Evolutionary conservation across 2,888 invertebrate genomes (phyloP), one percentile per base, ranked within the genome.

Genomic region (Thymelicus sylvestris): DNA sequence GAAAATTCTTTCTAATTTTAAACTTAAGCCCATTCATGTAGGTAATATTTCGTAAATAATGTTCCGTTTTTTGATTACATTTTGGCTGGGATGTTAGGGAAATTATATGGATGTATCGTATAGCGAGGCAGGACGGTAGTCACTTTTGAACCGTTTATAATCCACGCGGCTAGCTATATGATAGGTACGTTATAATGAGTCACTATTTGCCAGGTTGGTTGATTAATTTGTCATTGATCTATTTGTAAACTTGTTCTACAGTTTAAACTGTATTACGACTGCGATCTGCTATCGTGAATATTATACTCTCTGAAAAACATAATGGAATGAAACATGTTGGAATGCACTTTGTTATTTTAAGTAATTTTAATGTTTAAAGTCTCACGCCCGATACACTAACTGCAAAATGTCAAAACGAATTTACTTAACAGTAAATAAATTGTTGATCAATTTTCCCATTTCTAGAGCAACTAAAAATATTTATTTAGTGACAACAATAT

Each of bases 391-490:
- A 59, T 59, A 59, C 7, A 38, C n/a, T 59, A 59, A 38, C 13
- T 7, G n/a, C n/a, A 39, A 8, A n/a, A 39, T 67, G 41, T 50
- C 67, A 61, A 52, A 62, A 63, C 31, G 15, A 70, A 61, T 66
- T 70, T 60, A 19, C 65, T 41, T 8, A 44, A 24, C 44, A n/a
- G 60, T 60, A 61, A 66, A 50, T 65, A 19, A 60, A 65, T n/a
- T 39, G n/a, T 64, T 50, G 52, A 61, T 44, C 15, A 38, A 63
- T 0, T 13, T 7, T 24, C 19, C 6, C 15, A 47, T 64, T 39
- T 31, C 7, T 15, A 31, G 12, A 69, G 69, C 69, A 69, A 64
- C 39, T 69, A 60, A 60, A 69, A 48, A 59, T 69, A 64, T 65
- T 60, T 48, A 59, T 64, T 60, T 70, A 15, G n/a, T 24, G 48